phyloP scores from a whole-genome alignment of 2,888 invertebrate species.

The Limnephilus lunatus region DNA sequence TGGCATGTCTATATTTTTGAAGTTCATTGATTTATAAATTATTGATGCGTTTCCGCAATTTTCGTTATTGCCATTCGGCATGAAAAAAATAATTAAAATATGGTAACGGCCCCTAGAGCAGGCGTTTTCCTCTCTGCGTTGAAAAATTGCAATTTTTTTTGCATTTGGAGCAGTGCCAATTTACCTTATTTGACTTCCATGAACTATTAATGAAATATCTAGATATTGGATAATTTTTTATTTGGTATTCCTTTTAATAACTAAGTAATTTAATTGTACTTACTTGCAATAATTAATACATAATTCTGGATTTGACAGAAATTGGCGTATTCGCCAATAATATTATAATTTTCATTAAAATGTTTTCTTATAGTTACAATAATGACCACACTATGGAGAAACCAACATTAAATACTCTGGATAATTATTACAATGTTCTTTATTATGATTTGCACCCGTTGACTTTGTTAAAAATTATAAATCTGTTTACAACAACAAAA shows the following conservation, averaged over 20 bases:
- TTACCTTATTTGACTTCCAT: background rate
- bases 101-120: background rate
- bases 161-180: no score
- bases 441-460: no score
- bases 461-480: background rate
- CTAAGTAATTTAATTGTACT: background rate
- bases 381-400: background rate
- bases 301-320: background rate
- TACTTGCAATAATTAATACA: background rate
- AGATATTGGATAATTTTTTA: background rate
- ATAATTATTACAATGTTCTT: no score
- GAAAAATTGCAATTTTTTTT: background rate
- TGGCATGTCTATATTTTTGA: no score
- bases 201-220: background rate
- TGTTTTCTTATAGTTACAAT: background rate
- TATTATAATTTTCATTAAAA: background rate
- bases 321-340: background rate
- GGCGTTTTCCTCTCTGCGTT: background rate
- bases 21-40: background rate
- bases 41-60: background rate
- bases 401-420: no score
- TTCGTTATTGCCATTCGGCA: background rate
- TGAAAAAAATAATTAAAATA: background rate
- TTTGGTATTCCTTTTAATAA: no score
- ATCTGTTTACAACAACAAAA: background rate